Conservation (phyloP, 2,113 vertebrate genomes). For the Typhlomys cinereus region DNA sequence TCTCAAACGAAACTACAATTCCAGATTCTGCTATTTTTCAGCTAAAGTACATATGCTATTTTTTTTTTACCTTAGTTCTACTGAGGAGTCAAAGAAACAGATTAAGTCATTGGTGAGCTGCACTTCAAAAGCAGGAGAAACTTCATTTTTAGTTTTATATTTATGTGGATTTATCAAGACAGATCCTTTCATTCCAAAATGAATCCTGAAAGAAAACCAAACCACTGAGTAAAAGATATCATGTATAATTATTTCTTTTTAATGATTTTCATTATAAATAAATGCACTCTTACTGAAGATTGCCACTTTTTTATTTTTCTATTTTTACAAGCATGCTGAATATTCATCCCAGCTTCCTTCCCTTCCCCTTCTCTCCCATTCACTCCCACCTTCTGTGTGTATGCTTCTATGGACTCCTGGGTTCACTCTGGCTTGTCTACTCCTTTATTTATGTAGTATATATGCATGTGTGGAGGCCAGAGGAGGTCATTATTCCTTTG, state of each 20-base stretch:
- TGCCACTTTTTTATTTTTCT: too few species aligned
- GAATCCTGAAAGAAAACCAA: conserved; percentile 87
- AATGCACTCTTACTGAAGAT: not conserved
- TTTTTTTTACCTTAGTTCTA: conserved; percentile 91
- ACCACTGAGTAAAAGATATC: conserved; percentile 20
- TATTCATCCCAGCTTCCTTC: too few species aligned
- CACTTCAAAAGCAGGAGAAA: conserved; percentile 86
- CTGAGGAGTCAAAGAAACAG: conserved; percentile 92
- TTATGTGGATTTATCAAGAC: conserved; percentile 89
- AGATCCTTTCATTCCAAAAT: conserved; percentile 98
- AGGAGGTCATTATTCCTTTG: too few species aligned
- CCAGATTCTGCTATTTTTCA: not conserved
- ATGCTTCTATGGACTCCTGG: too few species aligned
- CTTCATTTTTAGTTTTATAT: conserved; percentile 79
- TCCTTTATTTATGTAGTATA: too few species aligned
- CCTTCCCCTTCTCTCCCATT: too few species aligned
- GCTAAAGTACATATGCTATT: not conserved
- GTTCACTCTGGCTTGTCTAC: too few species aligned
- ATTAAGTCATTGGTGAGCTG: conserved; percentile 90
- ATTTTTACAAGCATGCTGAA: too few species aligned
- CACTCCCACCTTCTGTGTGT: too few species aligned
- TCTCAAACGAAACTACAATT: not conserved
- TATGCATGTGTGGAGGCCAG: too few species aligned
- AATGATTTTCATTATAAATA: not conserved
- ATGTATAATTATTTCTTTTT: not conserved